phyloP scores from a whole-genome alignment of 2,797 vertebrate genomes.

The Phalloptychus januarius region DNA sequence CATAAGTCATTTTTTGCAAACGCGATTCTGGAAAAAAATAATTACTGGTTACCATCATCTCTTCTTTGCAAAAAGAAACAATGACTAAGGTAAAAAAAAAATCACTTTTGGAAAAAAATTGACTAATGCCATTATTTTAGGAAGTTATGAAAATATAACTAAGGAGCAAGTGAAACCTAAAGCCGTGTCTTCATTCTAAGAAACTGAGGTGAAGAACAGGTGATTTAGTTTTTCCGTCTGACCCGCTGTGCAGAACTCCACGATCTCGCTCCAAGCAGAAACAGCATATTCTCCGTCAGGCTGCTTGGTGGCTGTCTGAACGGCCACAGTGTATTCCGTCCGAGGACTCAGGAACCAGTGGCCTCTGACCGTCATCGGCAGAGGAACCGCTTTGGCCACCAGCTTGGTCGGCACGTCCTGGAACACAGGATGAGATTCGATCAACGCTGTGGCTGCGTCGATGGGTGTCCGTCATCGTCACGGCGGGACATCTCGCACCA shows the following conservation, averaged over 20 bases:
- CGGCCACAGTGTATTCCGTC: constrained; percentile 92
- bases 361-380: constrained; percentile 94
- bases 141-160: background rate
- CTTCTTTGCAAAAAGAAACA: too few species aligned
- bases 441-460: too few species aligned
- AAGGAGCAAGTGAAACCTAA: background rate
- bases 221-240: background rate
- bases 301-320: constrained; percentile 92
- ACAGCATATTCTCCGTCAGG: constrained; percentile 90
- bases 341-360: constrained; percentile 97
- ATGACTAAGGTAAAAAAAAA: too few species aligned
- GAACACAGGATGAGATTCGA: background rate
- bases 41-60: too few species aligned
- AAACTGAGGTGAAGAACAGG: background rate
- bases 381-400: constrained; percentile 92
- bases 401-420: constrained; percentile 95
- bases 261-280: constrained; percentile 93
- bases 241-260: constrained; percentile 95
- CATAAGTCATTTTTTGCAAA: too few species aligned
- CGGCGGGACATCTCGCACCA: constrained; percentile 76
- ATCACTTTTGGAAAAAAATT: too few species aligned
- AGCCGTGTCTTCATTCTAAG: background rate
- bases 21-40: too few species aligned
- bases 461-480: background rate
- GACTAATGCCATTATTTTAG: too few species aligned